Percentiles rank a stretch among this genome's conserved stretches.
These are phyloP conservation scores for Berghia stephanieae DNA, from an alignment of 1,140 invertebrate genomes.

Conservation along the genomic window DNA sequence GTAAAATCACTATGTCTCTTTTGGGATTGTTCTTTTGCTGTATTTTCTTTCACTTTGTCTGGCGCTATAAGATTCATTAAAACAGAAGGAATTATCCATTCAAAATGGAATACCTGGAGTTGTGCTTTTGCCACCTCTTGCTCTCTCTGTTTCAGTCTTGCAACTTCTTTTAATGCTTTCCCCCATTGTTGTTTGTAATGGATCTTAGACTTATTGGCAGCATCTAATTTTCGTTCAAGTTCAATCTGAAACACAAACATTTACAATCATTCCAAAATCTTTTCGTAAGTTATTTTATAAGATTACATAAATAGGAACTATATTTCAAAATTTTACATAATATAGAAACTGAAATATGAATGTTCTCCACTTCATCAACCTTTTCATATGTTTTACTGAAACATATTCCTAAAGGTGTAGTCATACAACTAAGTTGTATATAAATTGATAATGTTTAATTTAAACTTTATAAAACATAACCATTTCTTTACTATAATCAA, in stretches of 20 bases:
- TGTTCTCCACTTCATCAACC: neutral
- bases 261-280: too few species aligned
- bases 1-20: too few species aligned
- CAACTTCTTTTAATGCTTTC: slow-evolving; percentile 64
- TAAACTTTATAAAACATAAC: neutral
- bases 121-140: slow-evolving; percentile 60
- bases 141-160: slow-evolving; percentile 64
- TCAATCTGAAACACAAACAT: slow-evolving; percentile 60
- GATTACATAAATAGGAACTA: neutral
- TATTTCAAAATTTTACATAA: neutral
- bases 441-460: neutral
- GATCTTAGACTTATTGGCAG: slow-evolving; percentile 63
- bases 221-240: slow-evolving; percentile 65
- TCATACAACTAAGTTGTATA: too few species aligned
- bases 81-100: too few species aligned
- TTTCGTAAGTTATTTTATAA: too few species aligned
- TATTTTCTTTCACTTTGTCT: too few species aligned
- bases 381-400: too few species aligned
- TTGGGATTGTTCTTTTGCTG: too few species aligned
- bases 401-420: too few species aligned
- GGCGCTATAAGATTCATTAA: too few species aligned
- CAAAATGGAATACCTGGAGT: slow-evolving; percentile 44
- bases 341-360: neutral
- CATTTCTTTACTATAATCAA: neutral
- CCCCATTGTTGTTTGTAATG: slow-evolving; percentile 69